A percentile compares a stretch with the other conserved stretches of the same genome.
Conservation (phyloP, 92 coral and sea anemone genomes). For the Pocillopora grandis region DNA sequence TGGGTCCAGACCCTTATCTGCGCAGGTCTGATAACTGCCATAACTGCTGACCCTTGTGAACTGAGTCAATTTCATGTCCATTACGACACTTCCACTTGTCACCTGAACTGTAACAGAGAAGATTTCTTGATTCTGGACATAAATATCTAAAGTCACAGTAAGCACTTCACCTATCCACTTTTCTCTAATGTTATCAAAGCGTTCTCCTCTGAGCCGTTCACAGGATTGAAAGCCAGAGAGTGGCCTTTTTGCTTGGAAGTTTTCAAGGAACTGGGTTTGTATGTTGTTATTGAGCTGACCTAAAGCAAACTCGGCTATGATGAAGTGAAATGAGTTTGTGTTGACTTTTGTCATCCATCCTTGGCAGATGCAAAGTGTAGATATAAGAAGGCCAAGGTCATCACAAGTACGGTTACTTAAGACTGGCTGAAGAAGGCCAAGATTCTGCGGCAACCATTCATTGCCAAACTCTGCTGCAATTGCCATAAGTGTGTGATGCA, state of each 20-base stretch:
- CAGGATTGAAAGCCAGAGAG: slow-evolving; percentile 46
- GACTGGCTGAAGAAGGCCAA: slow-evolving; percentile 60
- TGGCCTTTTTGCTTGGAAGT: slow-evolving; percentile 5
- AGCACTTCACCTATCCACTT: slow-evolving; percentile 37
- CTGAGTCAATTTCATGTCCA: slow-evolving; percentile 53
- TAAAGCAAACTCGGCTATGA: slow-evolving; percentile 83
- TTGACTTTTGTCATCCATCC: slow-evolving; percentile 59
- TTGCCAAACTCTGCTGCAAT: slow-evolving; percentile 34
- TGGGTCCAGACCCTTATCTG: slow-evolving; percentile 68
- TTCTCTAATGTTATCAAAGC: slow-evolving; percentile 50
- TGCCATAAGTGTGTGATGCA: slow-evolving; percentile 66
- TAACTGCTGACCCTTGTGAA: slow-evolving; percentile 43
- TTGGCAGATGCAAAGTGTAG: slow-evolving; percentile 75
- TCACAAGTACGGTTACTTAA: slow-evolving; percentile 67
- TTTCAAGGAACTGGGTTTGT: slow-evolving; percentile 53
- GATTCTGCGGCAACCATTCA: slow-evolving; percentile 29
- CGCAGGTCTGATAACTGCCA: slow-evolving; percentile 54
- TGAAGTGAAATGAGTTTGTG: slow-evolving; percentile 46
- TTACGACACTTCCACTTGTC: slow-evolving; percentile 39
- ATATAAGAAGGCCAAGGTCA: slow-evolving; percentile 55
- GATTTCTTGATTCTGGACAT: slow-evolving; percentile 60
- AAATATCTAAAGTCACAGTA: slow-evolving; percentile 48
- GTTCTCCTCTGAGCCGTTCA: slow-evolving; percentile 52
- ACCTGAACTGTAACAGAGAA: slow-evolving; percentile 64
- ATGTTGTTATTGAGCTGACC: slow-evolving; percentile 74